Conservation (phyloP, 2,888 invertebrate species). For the Xestia rhomboidea region DNA sequence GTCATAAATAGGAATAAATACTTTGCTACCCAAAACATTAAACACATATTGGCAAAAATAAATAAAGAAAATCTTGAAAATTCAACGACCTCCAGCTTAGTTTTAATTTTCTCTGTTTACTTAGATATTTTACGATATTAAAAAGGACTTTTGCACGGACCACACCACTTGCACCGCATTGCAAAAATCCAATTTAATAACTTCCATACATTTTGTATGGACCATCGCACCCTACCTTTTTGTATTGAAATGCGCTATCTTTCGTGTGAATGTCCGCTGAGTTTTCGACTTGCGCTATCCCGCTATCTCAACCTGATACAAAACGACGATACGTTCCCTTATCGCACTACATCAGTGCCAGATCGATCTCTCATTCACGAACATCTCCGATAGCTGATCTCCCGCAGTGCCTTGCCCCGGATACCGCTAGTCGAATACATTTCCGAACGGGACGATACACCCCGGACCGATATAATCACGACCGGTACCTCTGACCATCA, state of each 20-base stretch:
- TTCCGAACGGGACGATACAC: constrained; percentile 12
- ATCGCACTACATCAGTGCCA: constrained; percentile 31
- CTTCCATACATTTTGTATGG: neutral
- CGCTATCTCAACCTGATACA: neutral
- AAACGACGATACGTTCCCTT: constrained; percentile 6
- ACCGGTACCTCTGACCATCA: constrained; percentile 32
- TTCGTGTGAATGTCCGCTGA: neutral
- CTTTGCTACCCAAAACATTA: neutral
- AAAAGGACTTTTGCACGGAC: neutral
- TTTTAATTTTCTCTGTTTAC: neutral
- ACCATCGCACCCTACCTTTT: neutral
- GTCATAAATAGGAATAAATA: constrained; percentile 17
- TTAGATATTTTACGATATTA: neutral
- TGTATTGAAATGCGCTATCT: neutral
- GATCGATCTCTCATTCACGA: constrained; percentile 46
- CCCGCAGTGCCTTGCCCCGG: constrained; percentile 40
- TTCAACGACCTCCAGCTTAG: neutral
- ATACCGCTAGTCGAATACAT: constrained; percentile 33
- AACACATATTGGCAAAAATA: neutral
- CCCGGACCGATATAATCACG: constrained; percentile 27
- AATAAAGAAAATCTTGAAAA: neutral
- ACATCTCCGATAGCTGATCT: constrained; percentile 15
- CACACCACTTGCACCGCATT: neutral
- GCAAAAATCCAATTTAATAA: neutral
- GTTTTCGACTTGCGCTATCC: neutral